Conservation (phyloP, 2,797 vertebrate genomes). For the Micromesistius poutassou region DNA sequence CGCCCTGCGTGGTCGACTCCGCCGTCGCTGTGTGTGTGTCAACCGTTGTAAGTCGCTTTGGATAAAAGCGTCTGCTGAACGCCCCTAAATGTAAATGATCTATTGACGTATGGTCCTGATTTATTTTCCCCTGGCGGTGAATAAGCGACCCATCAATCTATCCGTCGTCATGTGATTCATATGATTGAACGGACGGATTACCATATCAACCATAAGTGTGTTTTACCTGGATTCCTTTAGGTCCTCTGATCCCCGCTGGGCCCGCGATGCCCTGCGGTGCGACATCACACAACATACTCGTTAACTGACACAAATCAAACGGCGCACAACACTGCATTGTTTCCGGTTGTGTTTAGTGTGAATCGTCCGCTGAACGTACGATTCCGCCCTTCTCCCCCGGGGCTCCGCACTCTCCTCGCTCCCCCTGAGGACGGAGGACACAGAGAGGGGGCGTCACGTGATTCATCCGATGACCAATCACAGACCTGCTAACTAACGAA, state of each 20-base stretch:
- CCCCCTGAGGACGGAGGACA: slow-evolving; percentile 71
- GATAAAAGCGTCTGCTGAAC: too few relatives aligned
- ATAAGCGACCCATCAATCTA: not conserved
- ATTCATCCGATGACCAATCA: not conserved
- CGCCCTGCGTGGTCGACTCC: too few relatives aligned
- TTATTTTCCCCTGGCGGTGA: too few relatives aligned
- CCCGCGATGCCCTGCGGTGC: slow-evolving; percentile 75
- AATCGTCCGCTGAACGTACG: slow-evolving; percentile 62
- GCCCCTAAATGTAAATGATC: too few relatives aligned
- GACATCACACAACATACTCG: slow-evolving; percentile 12
- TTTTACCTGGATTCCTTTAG: slow-evolving; percentile 71
- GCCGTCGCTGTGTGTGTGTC: too few relatives aligned
- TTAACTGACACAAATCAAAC: slow-evolving; percentile 7
- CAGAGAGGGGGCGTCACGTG: not conserved
- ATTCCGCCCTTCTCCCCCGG: slow-evolving; percentile 81
- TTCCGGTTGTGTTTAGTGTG: not conserved
- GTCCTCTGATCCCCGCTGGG: slow-evolving; percentile 71
- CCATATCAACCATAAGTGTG: not conserved
- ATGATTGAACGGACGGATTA: not conserved
- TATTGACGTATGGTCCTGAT: not conserved
- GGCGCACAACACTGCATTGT: not conserved
- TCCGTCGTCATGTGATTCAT: not conserved
- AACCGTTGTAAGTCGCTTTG: too few relatives aligned
- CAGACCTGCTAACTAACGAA: not conserved
- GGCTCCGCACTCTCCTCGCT: slow-evolving; percentile 82